A percentile compares a stretch with the other conserved stretches of the same genome.
Conservation (phyloP, 2,113 vertebrate species). For the Balaeniceps rex region DNA sequence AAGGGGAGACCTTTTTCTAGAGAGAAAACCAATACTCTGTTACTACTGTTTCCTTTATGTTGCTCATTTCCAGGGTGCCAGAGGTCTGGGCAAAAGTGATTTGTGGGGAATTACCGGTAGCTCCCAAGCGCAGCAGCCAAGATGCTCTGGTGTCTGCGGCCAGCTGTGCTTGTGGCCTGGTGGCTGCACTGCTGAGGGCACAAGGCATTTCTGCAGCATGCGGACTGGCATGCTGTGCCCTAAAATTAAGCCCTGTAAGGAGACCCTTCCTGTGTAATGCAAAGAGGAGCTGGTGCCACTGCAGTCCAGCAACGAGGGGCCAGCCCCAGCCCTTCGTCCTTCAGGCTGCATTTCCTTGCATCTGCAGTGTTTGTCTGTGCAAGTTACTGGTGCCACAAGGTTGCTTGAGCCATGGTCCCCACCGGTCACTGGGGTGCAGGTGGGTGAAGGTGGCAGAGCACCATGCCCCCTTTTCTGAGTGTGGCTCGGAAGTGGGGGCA, state of each 20-base stretch:
- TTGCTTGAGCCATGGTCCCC: not conserved
- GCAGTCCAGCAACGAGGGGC: accelerated
- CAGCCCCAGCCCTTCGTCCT: not conserved
- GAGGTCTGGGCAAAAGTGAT: not conserved
- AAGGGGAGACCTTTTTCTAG: not conserved
- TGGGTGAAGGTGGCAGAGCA: not conserved
- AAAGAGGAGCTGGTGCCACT: not conserved
- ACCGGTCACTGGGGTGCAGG: too few species aligned
- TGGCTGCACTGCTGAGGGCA: accelerated
- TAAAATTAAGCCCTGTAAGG: not conserved
- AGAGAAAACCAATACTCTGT: not conserved
- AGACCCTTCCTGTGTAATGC: not conserved
- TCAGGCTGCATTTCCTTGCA: not conserved
- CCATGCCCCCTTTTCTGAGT: not conserved
- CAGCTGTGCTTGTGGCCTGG: not conserved
- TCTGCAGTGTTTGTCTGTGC: accelerated
- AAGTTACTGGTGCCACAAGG: not conserved
- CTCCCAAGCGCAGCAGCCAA: not conserved
- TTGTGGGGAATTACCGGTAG: not conserved
- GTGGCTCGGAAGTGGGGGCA: accelerated
- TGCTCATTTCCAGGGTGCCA: not conserved
- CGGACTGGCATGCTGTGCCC: accelerated
- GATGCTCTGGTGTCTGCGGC: accelerated
- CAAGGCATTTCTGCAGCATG: not conserved
- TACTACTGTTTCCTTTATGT: not conserved